A percentile compares a stretch with the other conserved stretches of the same genome.
Evolutionary conservation across 2,113 vertebrate species (phyloP).

Genomic region (Nycticryphes semicollaris): DNA sequence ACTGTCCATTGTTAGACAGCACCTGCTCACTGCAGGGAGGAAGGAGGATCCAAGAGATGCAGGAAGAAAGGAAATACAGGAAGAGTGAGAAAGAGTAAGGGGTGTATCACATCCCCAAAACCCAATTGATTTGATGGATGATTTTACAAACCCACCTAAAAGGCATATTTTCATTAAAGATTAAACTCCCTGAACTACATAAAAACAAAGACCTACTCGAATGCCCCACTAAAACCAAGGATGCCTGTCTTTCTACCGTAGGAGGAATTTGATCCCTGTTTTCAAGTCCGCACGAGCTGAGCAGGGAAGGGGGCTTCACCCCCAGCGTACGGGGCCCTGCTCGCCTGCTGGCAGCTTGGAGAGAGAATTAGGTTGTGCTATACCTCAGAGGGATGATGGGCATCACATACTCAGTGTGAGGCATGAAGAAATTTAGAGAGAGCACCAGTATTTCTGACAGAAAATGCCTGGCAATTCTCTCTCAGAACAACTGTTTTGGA

Average conservation of each 20-base stretch:
- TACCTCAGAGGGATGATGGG: neutral
- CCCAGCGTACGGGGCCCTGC: accelerated
- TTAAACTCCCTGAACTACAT: neutral
- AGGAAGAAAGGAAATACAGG: neutral
- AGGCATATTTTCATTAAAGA: neutral
- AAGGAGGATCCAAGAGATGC: neutral
- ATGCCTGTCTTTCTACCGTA: accelerated
- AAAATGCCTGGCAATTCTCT: accelerated
- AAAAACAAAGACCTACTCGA: neutral
- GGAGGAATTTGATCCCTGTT: neutral
- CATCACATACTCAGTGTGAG: neutral
- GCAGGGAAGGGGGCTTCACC: too few species aligned
- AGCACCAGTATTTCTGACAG: neutral
- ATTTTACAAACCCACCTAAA: neutral
- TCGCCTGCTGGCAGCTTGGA: accelerated
- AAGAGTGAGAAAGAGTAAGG: neutral
- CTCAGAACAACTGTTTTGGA: neutral
- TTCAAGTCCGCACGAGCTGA: neutral
- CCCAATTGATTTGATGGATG: neutral
- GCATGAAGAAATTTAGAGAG: too few species aligned
- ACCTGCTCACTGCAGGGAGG: neutral
- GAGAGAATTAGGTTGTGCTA: neutral
- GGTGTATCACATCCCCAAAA: neutral
- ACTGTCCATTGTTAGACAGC: neutral
- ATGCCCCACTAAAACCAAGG: neutral